Evolutionary conservation across 1,140 invertebrate species (phyloP).

Genomic region (Bicyclus anynana): DNA sequence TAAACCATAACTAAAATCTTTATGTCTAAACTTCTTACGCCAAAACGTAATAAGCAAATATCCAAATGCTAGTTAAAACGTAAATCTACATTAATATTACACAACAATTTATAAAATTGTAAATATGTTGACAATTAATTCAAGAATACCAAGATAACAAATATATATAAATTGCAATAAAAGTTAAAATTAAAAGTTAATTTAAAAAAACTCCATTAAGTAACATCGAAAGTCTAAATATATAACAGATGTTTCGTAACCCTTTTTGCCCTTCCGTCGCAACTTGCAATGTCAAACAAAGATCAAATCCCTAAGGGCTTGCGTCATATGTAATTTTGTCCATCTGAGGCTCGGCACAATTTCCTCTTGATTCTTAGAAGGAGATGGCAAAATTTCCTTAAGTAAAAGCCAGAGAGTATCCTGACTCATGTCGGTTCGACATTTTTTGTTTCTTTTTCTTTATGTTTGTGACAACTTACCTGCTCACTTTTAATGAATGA

Average conservation of each 20-base stretch:
- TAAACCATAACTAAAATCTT: too few relatives aligned
- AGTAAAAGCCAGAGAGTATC: slow-evolving; percentile 31
- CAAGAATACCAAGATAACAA: too few relatives aligned
- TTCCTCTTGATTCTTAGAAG: slow-evolving; percentile 36
- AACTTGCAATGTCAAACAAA: slow-evolving; percentile 36
- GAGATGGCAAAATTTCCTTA: slow-evolving; percentile 25
- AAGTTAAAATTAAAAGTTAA: background rate
- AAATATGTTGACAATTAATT: too few relatives aligned
- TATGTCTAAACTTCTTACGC: too few relatives aligned
- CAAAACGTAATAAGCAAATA: too few relatives aligned
- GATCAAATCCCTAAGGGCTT: slow-evolving; percentile 32
- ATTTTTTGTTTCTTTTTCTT: slow-evolving; percentile 9
- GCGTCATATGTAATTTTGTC: slow-evolving; percentile 36
- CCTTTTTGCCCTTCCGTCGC: slow-evolving; percentile 26
- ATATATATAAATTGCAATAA: too few relatives aligned
- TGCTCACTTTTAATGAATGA: background rate
- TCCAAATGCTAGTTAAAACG: too few relatives aligned
- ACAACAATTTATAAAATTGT: too few relatives aligned
- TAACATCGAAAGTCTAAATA: slow-evolving; percentile 19
- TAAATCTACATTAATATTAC: too few relatives aligned
- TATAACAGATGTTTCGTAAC: slow-evolving; percentile 28
- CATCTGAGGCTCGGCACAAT: slow-evolving; percentile 23
- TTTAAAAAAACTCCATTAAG: slow-evolving; percentile 6
- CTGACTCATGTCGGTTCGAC: slow-evolving; percentile 29
- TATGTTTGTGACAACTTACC: background rate